Evolutionary conservation across 92 coral and sea anemone genomes (phyloP).

Genomic region (Porites divaricata): DNA sequence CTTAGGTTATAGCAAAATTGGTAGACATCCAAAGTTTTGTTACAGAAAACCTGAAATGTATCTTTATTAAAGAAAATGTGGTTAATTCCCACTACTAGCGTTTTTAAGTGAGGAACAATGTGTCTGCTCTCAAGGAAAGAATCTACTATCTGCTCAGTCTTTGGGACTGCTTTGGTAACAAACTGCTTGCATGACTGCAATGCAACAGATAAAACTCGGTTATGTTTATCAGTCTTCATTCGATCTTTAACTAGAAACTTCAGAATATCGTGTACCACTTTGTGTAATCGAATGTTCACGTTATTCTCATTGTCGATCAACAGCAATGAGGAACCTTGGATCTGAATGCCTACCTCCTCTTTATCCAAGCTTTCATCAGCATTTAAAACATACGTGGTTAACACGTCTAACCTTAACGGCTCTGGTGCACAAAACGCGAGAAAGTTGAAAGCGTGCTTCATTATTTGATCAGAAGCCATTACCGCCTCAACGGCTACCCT

Average conservation of each 20-base stretch:
- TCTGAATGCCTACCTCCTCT: too few relatives aligned
- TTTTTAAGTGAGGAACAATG: constrained; percentile 43
- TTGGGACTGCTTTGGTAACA: constrained; percentile 12
- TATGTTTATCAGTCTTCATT: background rate
- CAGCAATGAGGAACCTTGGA: background rate
- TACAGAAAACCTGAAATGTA: background rate
- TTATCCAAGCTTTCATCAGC: too few relatives aligned
- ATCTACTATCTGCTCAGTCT: background rate
- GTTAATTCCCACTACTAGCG: background rate
- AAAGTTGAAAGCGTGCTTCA: constrained; percentile 43
- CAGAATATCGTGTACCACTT: too few relatives aligned
- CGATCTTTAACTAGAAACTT: background rate
- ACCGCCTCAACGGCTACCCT: constrained; percentile 50
- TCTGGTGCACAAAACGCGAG: constrained; percentile 38
- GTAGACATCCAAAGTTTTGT: background rate
- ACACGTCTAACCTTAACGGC: background rate
- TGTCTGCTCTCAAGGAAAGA: background rate
- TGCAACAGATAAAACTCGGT: too few relatives aligned
- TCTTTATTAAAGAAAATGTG: background rate
- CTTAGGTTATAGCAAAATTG: background rate
- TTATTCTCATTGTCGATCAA: constrained; percentile 12
- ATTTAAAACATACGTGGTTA: too few relatives aligned
- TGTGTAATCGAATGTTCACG: too few relatives aligned
- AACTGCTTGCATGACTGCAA: constrained; percentile 30
- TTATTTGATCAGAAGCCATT: constrained; percentile 1